Evolutionary conservation across 2,888 invertebrate genomes (phyloP), one percentile per base, ranked within the genome.

Genomic region (Epicampocera succincta): DNA sequence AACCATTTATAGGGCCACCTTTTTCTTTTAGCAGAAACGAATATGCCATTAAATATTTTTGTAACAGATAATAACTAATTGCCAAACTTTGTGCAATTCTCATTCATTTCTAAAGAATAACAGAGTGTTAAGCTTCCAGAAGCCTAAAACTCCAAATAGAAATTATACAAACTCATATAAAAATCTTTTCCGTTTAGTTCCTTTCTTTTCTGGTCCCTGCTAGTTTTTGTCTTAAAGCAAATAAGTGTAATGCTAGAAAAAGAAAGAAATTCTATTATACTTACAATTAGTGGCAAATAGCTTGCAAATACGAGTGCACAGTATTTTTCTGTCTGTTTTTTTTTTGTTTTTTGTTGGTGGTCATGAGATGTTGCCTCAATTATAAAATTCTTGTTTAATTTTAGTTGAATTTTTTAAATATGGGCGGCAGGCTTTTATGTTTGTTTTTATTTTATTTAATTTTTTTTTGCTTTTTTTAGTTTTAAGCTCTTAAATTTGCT

Each of bases 301-400:
- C 29, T 42, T 61, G n/a, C 33, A 42, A 72, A 61, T 42, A 5
- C 33, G 33, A 33, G 33, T 33, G 8, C 8, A 5, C 33, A 33
- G 33, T 9, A 8, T 9, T 0, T 21, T n/a, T n/a, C n/a, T n/a
- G n/a, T n/a, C n/a, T n/a, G n/a, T n/a, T n/a, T n/a, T n/a, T n/a
- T n/a, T n/a, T n/a, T n/a, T n/a, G n/a, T 40, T 9, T 15, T 71
- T 2, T 46, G 38, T 48, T 21, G 4, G 3, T 71, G 6, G n/a
- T 11, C 29, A 17, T 50, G n/a, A n/a, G n/a, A 50, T 71, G 29
- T 71, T 58, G 54, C 63, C 69, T 63, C 58, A 74, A 75, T 75
- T 80, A 60, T 19, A 46, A 25, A 66, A 65, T 72, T 61, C 40
- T 60, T 73, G 4, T 68, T 17, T 46, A 54, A 61, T 40, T 68